Base-by-base conservation (phyloP, 2,888 invertebrate genomes). In the Cerastis rubricosa region DNA sequence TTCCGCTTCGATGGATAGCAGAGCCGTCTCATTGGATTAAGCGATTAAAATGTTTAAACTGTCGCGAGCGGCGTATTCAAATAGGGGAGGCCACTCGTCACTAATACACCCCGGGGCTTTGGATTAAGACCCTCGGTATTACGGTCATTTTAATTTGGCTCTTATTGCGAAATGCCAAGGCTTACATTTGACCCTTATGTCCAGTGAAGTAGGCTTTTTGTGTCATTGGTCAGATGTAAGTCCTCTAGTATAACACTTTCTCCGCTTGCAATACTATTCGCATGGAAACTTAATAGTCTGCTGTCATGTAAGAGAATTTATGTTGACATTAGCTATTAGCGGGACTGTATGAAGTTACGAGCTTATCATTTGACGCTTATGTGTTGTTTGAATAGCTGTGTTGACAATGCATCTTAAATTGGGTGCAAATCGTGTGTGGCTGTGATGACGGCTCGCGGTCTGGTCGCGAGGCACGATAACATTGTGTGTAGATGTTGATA, bases 1-100 rank as follows among this genome's bases (percentile, higher is more conserved):
- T 91, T 85, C 89, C 92, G 91, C 91, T 91, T 87, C 89, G 91
- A 85, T 91, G 92, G 90, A 90, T 92, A 91, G 88, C 89, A 88
- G 90, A 89, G 90, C 91, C 90, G 92, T 90, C 92, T 95, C 91
- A 95, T 95, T 93, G 94, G 95, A 96, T 96, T 95, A 95, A 92
- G 92, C 92, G 94, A 94, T 95, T 95, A 93, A 92, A 91, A 92
- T 93, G 92, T 94, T 95, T 94, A 93, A 95, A 94, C 93, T 91
- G 92, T 91, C 91, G 90, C 87, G 85, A 90, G 92, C 89, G 85
- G 88, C 84, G 89, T 90, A 90, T 90, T 92, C 90, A 93, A 93
- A 93, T 89, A 92, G 92, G 94, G 94, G 92, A 90, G 92, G 90
- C 88, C 89, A 91, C 90, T 89, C 91, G 91, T 85, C 92, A 88